Evolutionary conservation across 2,797 vertebrate genomes (phyloP).

Genomic region (Odontamblyopus lacepedii): DNA sequence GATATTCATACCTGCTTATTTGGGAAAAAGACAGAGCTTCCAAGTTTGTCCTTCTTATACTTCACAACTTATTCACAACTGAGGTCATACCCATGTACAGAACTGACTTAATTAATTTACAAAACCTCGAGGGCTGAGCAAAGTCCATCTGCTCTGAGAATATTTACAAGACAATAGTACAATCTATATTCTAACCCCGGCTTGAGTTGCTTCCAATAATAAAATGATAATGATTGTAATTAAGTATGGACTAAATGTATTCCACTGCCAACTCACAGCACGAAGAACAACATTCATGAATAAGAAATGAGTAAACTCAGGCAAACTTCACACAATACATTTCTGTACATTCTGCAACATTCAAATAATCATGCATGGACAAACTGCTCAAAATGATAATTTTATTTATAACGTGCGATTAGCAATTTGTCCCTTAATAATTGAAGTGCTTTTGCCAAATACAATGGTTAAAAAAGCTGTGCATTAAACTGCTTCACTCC

Average conservation of each 20-base stretch:
- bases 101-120: not conserved
- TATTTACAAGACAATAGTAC: not conserved
- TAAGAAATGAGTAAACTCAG: slow-evolving; percentile 9
- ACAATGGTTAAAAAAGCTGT: no score
- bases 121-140: not conserved
- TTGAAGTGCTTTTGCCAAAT: no score
- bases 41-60: not conserved
- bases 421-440: no score
- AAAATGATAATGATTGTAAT: slow-evolving; percentile 12
- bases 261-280: not conserved
- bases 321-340: slow-evolving; percentile 2
- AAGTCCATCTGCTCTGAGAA: not conserved
- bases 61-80: not conserved
- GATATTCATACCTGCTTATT: not conserved
- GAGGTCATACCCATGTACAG: not conserved
- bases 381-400: not conserved
- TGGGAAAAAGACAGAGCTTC: slow-evolving; percentile 1
- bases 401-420: not conserved
- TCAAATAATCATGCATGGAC: not conserved
- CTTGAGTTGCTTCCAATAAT: slow-evolving; percentile 1
- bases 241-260: slow-evolving; percentile 11
- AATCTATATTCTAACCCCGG: not conserved
- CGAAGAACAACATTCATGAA: slow-evolving; percentile 11
- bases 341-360: not conserved
- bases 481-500: no score